Evolutionary conservation across 2,113 vertebrate species (phyloP).

Genomic region (Triplophysa dalaica): DNA sequence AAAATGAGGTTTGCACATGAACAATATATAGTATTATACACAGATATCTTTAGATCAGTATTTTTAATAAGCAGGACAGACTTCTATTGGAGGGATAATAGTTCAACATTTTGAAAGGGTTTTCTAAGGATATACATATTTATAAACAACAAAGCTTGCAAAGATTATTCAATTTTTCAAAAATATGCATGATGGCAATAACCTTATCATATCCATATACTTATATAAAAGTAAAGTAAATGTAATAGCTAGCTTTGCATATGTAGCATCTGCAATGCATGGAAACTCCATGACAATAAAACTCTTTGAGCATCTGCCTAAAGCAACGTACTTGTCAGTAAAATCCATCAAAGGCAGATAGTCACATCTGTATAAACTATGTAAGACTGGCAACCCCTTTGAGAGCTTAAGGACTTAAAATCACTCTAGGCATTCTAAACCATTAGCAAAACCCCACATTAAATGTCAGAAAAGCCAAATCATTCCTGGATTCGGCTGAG

Average conservation of each 20-base stretch:
- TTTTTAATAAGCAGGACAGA: no score
- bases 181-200: not conserved
- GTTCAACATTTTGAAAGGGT: slow-evolving; percentile 5
- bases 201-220: not conserved
- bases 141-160: slow-evolving; percentile 2
- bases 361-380: slow-evolving; percentile 16
- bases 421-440: slow-evolving; percentile 16
- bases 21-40: not conserved
- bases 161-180: not conserved
- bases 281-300: not conserved
- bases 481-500: not conserved
- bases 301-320: not conserved
- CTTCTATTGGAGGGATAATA: not conserved
- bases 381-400: slow-evolving; percentile 2
- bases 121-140: not conserved
- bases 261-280: not conserved
- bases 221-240: no score
- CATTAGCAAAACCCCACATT: slow-evolving; percentile 1
- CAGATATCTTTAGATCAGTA: not conserved
- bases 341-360: slow-evolving; percentile 16
- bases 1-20: not conserved
- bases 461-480: slow-evolving; percentile 16
- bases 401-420: slow-evolving; percentile 26
- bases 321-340: not conserved
- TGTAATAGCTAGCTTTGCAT: not conserved